Conservation (phyloP, 2,113 vertebrate genomes). For the Nyctereutes procyonoides region DNA sequence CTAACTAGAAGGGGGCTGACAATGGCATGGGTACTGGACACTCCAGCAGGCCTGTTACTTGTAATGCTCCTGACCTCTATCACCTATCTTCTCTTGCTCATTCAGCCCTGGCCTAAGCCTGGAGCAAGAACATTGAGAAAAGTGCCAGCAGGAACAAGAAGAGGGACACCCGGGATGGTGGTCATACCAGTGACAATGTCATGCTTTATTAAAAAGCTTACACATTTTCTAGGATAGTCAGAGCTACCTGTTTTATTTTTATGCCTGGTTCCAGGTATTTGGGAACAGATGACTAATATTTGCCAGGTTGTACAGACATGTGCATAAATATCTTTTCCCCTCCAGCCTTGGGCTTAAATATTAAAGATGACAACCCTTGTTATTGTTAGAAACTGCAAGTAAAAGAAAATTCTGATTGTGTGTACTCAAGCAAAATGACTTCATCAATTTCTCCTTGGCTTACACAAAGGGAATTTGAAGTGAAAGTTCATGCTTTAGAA, state of each 20-base stretch:
- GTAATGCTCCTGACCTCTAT: not conserved
- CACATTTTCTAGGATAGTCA: not conserved
- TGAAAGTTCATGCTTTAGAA: constrained; percentile 58
- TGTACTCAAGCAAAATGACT: constrained; percentile 72
- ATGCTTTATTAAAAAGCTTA: not conserved
- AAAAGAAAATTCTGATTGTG: constrained; percentile 64
- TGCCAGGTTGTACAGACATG: not conserved
- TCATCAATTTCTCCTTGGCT: constrained; percentile 76
- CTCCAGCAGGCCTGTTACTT: not conserved
- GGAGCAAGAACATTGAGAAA: not conserved
- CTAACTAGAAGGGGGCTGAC: not conserved
- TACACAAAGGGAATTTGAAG: constrained; percentile 63
- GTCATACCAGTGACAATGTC: not conserved
- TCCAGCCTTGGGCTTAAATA: constrained; percentile 54
- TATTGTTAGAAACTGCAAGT: constrained; percentile 48
- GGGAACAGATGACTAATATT: not conserved
- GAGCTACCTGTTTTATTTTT: not conserved
- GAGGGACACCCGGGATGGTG: not conserved
- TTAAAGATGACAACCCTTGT: constrained; percentile 60
- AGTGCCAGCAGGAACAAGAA: not conserved
- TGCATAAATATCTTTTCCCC: not conserved
- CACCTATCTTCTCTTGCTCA: not conserved
- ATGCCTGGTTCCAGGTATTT: not conserved
- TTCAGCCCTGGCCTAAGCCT: not conserved
- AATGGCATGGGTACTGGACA: not conserved